Base-by-base conservation (phyloP, 2,797 vertebrate genomes). In the Echeneis naucrates region DNA sequence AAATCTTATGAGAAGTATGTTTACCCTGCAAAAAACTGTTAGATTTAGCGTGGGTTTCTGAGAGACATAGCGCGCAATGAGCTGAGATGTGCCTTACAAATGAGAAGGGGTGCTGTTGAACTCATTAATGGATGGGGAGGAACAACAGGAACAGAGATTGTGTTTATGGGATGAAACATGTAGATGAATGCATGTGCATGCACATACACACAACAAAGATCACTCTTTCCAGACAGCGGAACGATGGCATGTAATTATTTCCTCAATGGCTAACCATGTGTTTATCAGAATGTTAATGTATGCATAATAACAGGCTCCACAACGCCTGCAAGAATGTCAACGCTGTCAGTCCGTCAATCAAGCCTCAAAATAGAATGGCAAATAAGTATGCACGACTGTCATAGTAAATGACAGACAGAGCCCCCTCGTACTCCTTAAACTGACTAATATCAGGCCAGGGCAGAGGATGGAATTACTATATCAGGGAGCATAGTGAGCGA, bases 231-330 rank as follows among this genome's bases (percentile, higher is more conserved):
- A 95, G 93, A 94, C 94, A 91, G 93, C 86, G 91, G 90, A 95
- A 92, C 94, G 95, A 96, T 96, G 97, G 95, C 94, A 95, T 97
- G 95, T 95, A 97, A 99, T 98, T 98, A 98, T 96, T 96, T 96
- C 95, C 94, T 95, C 95, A 95, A 93, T 94, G 94, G 95, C 77
- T 92, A 87, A 94, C 95, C 91, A 93, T 96, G 96, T 97, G 97
- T 98, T 98, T 98, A 98, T 97, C 96, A 95, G 96, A 98, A 99
- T 98, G 97, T 97, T 98, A 98, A 98, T 99, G 97, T 95, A 95
- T 94, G 95, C 95, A 95, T 98, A 98, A 98, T 97, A 97, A 97
- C 96, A 97, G 96, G 94, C 95, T 97, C 95, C 63, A 75, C 95
- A 91, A 95, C 84, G 93, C 92, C 75, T 86, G 93, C 74, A 94